Base-by-base conservation (phyloP, 2,113 vertebrate species). In the Nyctibius bracteatus region DNA sequence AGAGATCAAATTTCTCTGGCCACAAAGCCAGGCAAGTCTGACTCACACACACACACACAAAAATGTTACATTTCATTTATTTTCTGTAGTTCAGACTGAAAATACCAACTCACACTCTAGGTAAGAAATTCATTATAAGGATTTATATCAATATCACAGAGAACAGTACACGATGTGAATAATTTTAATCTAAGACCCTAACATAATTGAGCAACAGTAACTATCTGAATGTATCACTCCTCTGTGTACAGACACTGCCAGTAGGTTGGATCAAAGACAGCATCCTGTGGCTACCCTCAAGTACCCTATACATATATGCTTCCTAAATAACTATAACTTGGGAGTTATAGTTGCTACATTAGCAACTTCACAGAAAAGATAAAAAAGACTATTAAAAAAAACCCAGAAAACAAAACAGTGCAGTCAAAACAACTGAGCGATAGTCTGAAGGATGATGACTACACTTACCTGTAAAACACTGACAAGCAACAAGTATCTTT, bases 111-210 rank as follows among this genome's bases (percentile, higher is more conserved):
- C 8, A 8, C 18, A 25, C 7, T 21, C 12, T 37, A 57, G 35
- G 24, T 23, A 70, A 92, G 19, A 59, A 70, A 75, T 25, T 39
- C 14, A 28, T 10, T 0, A 11, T 44, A 43, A 65, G 20, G 46
- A 23, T 54, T 84, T 6, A 18, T 30, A 46, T 10, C 3, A 28
- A 4, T 14, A 55, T 55, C 61, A 25, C 24, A 72, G 33, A 68
- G 8, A 70, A 75, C 71, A 5, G 7, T 19, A n/a, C 5, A 20
- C 0, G 0, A 54, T 7, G 23, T n/a, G 39, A 43, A 14, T 39
- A 39, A 54, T 5, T 13, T 52, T n/a, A 46, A 57, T 51, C 11
- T 27, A 61, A 77, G 35, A 44, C 4, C 16, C 23, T 49, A 43
- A 49, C 5, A 33, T 17, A 18, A 61, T 1, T 30, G 14, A 70